Evolutionary conservation across 2,888 invertebrate species (phyloP), one percentile per base, ranked within the genome.

Genomic region (Beris morrisii): DNA sequence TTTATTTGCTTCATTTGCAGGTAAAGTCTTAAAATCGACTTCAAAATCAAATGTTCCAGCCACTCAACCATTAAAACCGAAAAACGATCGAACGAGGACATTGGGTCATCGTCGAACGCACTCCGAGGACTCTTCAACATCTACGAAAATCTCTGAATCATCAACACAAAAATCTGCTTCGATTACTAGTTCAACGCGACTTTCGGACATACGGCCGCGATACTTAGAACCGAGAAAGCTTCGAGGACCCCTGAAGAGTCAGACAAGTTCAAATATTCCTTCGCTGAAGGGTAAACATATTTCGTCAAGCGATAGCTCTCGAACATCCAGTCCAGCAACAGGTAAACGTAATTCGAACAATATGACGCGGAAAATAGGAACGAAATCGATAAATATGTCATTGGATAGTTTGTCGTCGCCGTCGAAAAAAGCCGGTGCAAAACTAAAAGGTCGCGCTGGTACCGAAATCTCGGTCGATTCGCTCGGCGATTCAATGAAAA

Each of bases 211-310:
- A 71, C 86, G 87, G 69, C 85, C 89, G 1, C 82, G 88, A 28
- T 88, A 88, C 72, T 75, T 88, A 71, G 87, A 88, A 71, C 86
- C 87, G 3, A 82, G 83, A 30, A 79, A 79, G 64, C 72, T 76
- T 12, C 61, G 61, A 4, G 48, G 46, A 6, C 61, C 69, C 52
- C 38, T 67, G 2, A 71, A 70, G 50, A 79, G 78, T 67, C 77
- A 77, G 58, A 79, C 79, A 9, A 78, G 78, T 63, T 76, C 78
- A 0, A 77, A 75, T 58, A 78, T 79, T 69, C 78, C 79, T 5
- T 74, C 75, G 0, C 73, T 71, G 43, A 73, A 73, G 44, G 72
- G 69, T 1, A 75, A 74, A 68, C 78, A 78, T 66, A 77, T 80
- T 65, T 81, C 81, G 12, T 81, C 81, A 55, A 81, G 80, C 70